phyloP scores from a whole-genome alignment of 2,888 invertebrate species.

The Phalera bucephala region DNA sequence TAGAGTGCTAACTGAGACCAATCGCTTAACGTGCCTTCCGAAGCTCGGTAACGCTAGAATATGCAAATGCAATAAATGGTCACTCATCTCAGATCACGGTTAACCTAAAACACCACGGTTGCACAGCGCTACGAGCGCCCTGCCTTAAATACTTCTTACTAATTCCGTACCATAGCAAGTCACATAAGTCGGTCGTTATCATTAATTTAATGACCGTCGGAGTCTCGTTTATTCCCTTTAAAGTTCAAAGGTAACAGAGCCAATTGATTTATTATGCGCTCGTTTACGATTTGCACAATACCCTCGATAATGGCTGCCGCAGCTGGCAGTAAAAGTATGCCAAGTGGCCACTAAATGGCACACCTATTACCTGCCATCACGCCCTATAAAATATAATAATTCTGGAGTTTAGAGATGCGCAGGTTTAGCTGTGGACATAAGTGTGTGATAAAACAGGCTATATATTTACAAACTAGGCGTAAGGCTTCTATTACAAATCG shows the following conservation, averaged over 20 bases:
- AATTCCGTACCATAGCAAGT: not conserved
- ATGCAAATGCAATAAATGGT: too few species aligned
- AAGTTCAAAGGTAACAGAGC: conserved; percentile 18
- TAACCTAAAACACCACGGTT: too few species aligned
- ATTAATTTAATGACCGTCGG: not conserved
- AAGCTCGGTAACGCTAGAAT: too few species aligned
- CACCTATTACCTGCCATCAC: conserved; percentile 25
- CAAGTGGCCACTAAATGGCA: conserved; percentile 20
- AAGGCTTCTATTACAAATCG: too few species aligned
- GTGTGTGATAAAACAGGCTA: too few species aligned
- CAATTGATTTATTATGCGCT: conserved; percentile 25
- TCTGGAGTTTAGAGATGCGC: not conserved
- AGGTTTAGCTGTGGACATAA: not conserved
- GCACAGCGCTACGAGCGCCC: too few species aligned
- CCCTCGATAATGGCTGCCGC: conserved; percentile 16
- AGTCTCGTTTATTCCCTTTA: conserved; percentile 6
- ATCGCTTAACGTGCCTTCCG: too few species aligned
- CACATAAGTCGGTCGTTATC: not conserved
- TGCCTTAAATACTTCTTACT: too few species aligned
- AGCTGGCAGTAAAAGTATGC: conserved; percentile 24
- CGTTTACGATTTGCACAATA: conserved; percentile 24
- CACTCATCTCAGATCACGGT: too few species aligned
- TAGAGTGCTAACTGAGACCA: too few species aligned
- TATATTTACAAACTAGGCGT: too few species aligned
- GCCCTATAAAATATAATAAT: conserved; percentile 13